Conservation (phyloP, 2,113 vertebrate species). For the Mirza zaza region DNA sequence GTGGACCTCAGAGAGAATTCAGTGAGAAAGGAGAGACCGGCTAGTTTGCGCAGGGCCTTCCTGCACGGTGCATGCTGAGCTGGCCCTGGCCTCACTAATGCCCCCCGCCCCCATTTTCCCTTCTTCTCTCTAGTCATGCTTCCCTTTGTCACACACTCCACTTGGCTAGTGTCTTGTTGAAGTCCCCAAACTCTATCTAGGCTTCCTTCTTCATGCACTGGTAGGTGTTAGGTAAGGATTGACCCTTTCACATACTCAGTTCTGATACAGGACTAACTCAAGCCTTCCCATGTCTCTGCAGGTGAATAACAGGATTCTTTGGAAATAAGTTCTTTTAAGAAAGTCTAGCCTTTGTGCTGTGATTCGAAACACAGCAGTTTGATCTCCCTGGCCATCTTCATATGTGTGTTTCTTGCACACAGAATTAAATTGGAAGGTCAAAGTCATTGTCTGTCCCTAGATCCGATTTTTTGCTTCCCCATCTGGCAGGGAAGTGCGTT, state of each 20-base stretch:
- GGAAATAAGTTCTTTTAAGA: neutral
- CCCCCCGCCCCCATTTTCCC: neutral
- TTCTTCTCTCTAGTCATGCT: fast-evolving
- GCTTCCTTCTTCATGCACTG: neutral
- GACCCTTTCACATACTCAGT: neutral
- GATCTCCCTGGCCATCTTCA: neutral
- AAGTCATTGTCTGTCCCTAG: neutral
- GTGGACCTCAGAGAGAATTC: neutral
- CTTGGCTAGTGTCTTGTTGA: neutral
- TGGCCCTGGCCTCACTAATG: neutral
- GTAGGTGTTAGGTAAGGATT: neutral
- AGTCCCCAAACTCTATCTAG: neutral
- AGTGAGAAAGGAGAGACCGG: neutral
- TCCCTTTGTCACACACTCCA: neutral
- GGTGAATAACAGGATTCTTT: neutral
- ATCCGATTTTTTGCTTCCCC: neutral
- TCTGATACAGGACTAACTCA: neutral
- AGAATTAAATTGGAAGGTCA: neutral
- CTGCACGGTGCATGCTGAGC: neutral
- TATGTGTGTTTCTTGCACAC: neutral
- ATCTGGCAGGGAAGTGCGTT: neutral
- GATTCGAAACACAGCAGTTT: neutral
- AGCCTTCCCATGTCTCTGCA: neutral
- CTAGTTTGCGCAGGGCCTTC: fast-evolving
- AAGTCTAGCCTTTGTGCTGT: neutral